Percentiles rank a stretch among this genome's conserved stretches.
Conservation (phyloP, 2,888 invertebrate species). For the Scrobipalpa atriplicella region DNA sequence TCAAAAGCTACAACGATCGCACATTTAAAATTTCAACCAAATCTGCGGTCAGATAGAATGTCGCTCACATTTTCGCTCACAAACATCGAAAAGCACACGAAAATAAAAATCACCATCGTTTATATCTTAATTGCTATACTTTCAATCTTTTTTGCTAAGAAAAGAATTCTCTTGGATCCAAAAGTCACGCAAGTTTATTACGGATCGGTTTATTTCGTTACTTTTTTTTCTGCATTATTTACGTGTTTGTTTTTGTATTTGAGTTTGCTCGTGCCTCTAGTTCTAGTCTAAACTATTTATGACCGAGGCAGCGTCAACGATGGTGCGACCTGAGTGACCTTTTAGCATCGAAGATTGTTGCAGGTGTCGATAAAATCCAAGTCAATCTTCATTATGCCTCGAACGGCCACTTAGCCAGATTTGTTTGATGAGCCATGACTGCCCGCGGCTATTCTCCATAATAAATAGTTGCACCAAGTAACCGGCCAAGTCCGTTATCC, state of each 20-base stretch:
- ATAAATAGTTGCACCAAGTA: slow-evolving; percentile 57
- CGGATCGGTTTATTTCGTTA: slow-evolving; percentile 36
- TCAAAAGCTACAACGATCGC: slow-evolving; percentile 26
- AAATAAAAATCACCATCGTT: slow-evolving; percentile 57
- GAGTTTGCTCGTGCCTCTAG: neutral
- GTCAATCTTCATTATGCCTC: neutral
- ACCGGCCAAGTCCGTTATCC: slow-evolving; percentile 52
- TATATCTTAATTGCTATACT: slow-evolving; percentile 65
- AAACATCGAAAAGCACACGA: slow-evolving; percentile 53
- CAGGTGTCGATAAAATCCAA: slow-evolving; percentile 25
- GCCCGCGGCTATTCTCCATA: slow-evolving; percentile 58
- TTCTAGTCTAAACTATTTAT: no score
- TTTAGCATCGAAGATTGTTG: neutral
- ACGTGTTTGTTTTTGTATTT: neutral
- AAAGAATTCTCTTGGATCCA: slow-evolving; percentile 58
- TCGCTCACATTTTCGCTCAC: slow-evolving; percentile 55
- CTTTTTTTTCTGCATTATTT: slow-evolving; percentile 32
- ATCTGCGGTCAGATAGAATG: slow-evolving; percentile 52
- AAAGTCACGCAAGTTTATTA: slow-evolving; percentile 64
- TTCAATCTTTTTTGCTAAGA: slow-evolving; percentile 67
- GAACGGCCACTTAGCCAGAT: slow-evolving; percentile 24
- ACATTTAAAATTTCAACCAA: slow-evolving; percentile 31
- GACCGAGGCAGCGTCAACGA: no score
- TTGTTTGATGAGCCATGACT: slow-evolving; percentile 54
- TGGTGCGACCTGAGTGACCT: no score